Evolutionary conservation across 2,888 invertebrate species (phyloP), one percentile per base, ranked within the genome.

Genomic region (Erynnis tages): DNA sequence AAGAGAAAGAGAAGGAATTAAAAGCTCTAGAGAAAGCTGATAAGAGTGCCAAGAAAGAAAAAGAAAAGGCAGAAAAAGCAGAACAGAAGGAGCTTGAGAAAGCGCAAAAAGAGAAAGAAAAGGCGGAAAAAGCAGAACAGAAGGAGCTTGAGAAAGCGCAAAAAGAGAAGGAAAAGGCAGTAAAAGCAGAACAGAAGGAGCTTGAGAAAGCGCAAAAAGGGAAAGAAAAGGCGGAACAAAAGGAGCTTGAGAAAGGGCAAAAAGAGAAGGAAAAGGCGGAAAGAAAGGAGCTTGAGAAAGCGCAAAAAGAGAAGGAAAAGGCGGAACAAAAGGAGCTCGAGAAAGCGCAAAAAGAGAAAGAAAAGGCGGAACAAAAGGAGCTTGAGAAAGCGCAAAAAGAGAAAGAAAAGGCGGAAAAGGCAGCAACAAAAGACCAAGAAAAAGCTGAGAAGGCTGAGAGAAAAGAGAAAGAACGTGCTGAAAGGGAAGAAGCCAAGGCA

Each of bases 71-170:
- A 30, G 30, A 49, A 21, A 38, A 16, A 49, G 35, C 17, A 8
- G 35, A 32, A 45, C 35, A 21, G 4, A 55, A 57, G 8, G 59
- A 35, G 8, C 21, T 27, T 1, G 55, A 56, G 5, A 37, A 21
- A 14, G 54, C 41, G 1, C 52, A 56, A 14, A 53, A 55, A 25
- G 54, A 43, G 29, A 34, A 19, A 44, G 49, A 56, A 32, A 56
- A 55, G 10, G 41, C 29, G 1, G 58, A 48, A 16, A 58, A 27
- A 21, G 27, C 11, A 10, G 30, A 35, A 10, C 13, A 40, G 14
- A 57, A 52, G 29, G 48, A 52, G 38, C 27, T 21, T 25, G 37
- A 25, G 30, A 54, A 56, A 49, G 55, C 40, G n/a, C n/a, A n/a
- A n/a, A n/a, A n/a, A n/a, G n/a, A n/a, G n/a, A n/a, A n/a, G n/a